These are phyloP conservation scores for Anisognathus igniventris DNA, from an alignment of 2,797 vertebrate genomes.

Conservation along the genomic window DNA sequence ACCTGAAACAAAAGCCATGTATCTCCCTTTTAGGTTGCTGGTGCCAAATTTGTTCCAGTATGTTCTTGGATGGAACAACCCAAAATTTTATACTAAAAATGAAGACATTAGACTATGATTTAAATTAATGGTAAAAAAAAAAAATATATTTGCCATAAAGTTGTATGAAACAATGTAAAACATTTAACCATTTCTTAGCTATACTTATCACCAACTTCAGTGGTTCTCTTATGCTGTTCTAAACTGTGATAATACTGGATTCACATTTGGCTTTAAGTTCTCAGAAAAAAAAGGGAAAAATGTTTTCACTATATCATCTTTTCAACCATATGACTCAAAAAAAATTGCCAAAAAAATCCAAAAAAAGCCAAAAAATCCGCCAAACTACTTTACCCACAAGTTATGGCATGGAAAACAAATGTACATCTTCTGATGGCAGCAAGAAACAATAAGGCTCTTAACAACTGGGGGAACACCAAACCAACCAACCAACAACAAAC, in stretches of 20 bases:
- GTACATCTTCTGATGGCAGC: not conserved
- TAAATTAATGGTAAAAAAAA: not conserved
- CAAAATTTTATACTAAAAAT: not conserved
- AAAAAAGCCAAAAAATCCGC: not conserved
- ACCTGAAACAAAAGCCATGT: not conserved
- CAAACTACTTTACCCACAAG: not conserved
- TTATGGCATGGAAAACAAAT: not conserved
- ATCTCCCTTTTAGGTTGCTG: not conserved
- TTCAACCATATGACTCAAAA: not conserved
- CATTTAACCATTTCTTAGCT: not conserved
- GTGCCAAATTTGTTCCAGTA: not conserved
- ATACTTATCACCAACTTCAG: not conserved
- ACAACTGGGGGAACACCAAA: not conserved
- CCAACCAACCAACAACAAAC: not conserved
- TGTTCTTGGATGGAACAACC: not conserved
- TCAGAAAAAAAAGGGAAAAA: not conserved
- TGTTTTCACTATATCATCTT: not conserved
- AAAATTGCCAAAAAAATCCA: not conserved
- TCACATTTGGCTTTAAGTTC: not conserved
- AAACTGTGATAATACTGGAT: not conserved
- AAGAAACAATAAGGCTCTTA: not conserved
- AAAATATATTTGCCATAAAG: not conserved
- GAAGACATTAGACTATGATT: not conserved
- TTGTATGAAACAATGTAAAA: not conserved
- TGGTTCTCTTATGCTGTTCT: not conserved